Conservation (phyloP, 2,888 invertebrate species). For the Amphipoea oculea region DNA sequence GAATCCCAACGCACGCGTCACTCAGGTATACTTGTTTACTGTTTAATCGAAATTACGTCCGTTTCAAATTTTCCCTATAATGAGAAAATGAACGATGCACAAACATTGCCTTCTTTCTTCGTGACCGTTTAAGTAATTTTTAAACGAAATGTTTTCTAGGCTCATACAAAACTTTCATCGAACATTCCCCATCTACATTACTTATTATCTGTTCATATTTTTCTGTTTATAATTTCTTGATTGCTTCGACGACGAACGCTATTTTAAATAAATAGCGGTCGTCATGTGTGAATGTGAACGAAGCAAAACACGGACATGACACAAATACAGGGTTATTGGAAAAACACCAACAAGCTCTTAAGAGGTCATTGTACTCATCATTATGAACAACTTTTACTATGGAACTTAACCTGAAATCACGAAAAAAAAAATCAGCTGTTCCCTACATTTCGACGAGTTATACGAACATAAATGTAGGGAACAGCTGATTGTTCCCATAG, state of each 20-base stretch:
- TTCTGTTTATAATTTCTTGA: slow-evolving; percentile 46
- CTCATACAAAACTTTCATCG: slow-evolving; percentile 33
- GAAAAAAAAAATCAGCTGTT: too few relatives aligned
- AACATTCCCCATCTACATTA: slow-evolving; percentile 33
- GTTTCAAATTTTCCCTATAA: slow-evolving; percentile 50
- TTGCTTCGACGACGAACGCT: slow-evolving; percentile 23
- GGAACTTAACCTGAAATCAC: too few relatives aligned
- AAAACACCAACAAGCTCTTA: too few relatives aligned
- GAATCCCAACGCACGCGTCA: slow-evolving; percentile 73
- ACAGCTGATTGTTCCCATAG: too few relatives aligned
- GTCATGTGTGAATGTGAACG: slow-evolving; percentile 24
- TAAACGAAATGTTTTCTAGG: slow-evolving; percentile 41
- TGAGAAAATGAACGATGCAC: slow-evolving; percentile 37
- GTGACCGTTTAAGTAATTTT: slow-evolving; percentile 50
- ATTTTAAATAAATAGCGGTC: slow-evolving; percentile 16
- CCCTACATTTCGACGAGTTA: too few relatives aligned
- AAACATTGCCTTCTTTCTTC: slow-evolving; percentile 37
- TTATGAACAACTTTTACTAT: too few relatives aligned
- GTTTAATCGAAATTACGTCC: slow-evolving; percentile 65
- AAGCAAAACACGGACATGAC: slow-evolving; percentile 35
- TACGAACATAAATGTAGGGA: too few relatives aligned
- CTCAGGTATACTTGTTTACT: slow-evolving; percentile 66
- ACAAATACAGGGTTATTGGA: slow-evolving; percentile 10
- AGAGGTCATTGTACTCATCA: too few relatives aligned
- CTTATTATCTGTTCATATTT: slow-evolving; percentile 32